Percentiles rank a stretch among this genome's conserved stretches.
phyloP scores from a whole-genome alignment of 2,113 vertebrate species.

The Aramus guarauna region DNA sequence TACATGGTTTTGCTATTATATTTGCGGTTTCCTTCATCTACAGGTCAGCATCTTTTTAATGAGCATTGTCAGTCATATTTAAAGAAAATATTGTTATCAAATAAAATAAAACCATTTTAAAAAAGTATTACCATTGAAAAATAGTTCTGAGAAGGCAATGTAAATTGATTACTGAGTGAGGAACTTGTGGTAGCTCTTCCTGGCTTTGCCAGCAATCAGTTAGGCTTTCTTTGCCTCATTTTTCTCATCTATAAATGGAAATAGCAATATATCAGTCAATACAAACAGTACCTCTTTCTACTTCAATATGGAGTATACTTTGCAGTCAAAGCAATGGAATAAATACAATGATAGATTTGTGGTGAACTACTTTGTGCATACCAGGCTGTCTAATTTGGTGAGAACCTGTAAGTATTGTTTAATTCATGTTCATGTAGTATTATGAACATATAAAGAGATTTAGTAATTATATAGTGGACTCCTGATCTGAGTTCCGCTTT shows the following conservation, averaged over 20 bases:
- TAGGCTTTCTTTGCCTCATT: not conserved
- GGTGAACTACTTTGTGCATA: not conserved
- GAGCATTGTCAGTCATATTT: not conserved
- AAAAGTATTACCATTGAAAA: not conserved
- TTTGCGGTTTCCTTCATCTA: conserved; percentile 18
- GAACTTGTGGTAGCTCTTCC: not conserved
- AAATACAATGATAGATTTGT: not conserved
- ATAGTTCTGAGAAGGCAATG: not conserved
- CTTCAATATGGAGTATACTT: not conserved
- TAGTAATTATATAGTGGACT: not conserved
- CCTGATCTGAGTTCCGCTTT: not conserved
- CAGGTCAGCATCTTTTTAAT: conserved; percentile 35
- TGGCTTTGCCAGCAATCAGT: not conserved
- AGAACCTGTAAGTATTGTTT: not conserved
- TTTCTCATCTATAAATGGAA: not conserved
- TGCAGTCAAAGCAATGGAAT: not conserved
- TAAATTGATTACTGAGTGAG: not conserved
- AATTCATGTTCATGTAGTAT: not conserved
- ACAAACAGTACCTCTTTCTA: not conserved
- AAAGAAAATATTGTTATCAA: conserved; percentile 10
- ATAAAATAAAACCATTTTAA: not conserved
- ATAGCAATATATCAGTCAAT: not conserved
- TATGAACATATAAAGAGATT: not conserved
- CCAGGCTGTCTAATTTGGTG: not conserved
- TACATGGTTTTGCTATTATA: not conserved